Percentiles rank a stretch among this genome's conserved stretches.
Evolutionary conservation across 2,797 vertebrate genomes (phyloP).

Genomic region (Macrochelys suwanniensis): DNA sequence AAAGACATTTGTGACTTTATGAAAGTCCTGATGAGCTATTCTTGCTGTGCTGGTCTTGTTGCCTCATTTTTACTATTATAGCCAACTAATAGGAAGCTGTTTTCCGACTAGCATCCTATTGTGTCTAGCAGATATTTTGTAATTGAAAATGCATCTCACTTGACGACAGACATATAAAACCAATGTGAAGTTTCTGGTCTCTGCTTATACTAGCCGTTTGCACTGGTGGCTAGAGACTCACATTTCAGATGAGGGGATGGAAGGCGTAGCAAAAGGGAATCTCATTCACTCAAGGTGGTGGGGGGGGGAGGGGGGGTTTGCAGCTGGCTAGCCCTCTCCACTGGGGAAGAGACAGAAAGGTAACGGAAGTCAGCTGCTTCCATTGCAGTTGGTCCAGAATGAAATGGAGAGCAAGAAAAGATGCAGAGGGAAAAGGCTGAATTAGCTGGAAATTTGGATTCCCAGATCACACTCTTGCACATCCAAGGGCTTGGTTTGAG

Average conservation of each 20-base stretch:
- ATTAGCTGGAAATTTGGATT: neutral
- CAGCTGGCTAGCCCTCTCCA: neutral
- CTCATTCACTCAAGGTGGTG: neutral
- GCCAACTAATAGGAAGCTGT: neutral
- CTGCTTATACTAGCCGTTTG: neutral
- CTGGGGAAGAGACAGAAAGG: neutral
- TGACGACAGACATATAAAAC: constrained; percentile 4
- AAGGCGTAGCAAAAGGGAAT: neutral
- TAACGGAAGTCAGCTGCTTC: neutral
- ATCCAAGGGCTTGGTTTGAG: neutral
- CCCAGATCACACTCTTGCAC: neutral
- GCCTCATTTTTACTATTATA: constrained; percentile 37
- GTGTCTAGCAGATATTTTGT: neutral
- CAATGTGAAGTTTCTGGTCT: neutral
- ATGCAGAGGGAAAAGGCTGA: neutral
- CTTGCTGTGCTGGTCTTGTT: constrained; percentile 18
- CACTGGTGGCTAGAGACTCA: neutral
- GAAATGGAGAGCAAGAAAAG: neutral
- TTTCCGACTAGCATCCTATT: neutral
- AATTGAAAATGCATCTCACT: neutral
- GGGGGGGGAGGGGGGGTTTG: neutral
- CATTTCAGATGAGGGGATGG: neutral
- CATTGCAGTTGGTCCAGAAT: neutral
- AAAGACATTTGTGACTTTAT: constrained; percentile 45
- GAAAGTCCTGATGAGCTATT: constrained; percentile 46